Base-by-base conservation (phyloP, 2,888 invertebrate species). In the Clanis bilineata region DNA sequence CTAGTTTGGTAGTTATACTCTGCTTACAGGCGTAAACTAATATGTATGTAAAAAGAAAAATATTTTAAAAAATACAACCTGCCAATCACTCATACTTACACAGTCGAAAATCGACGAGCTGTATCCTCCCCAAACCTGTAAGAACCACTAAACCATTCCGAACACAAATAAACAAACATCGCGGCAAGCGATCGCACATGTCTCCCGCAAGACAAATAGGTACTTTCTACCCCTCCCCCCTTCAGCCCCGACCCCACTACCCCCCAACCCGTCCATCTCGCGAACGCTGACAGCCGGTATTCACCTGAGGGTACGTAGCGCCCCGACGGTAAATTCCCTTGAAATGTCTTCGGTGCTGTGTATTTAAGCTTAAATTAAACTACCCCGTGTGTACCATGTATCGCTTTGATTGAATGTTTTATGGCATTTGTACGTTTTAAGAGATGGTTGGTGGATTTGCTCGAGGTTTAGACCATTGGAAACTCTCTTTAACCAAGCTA, bases 151-250 rank as follows among this genome's bases (percentile, higher is more conserved):
- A 69, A 68, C 71, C 73, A 69, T 74, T 76, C 74, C 72, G 69
- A 77, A 76, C 76, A 75, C 85, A 85, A 85, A 86, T 82, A 86
- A 85, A 86, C 85, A 84, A 79, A 80, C 76, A 73, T 70, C 67
- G 55, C 65, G 68, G 70, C 80, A 79, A 76, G 77, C 83, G 83
- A 87, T 86, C 85, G 75, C 78, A 83, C 85, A 85, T 83, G 86
- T 87, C 87, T 76, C 83, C 79, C 76, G 69, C 80, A 85, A 87
- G 87, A 87, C 86, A 87, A 87, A 87, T 87, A 86, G 82, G 72
- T 69, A 66, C 70, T 63, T 67, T 70, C 72, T 62, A 64, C 56
- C 64, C 63, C 57, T 1, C 4, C 47, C 47, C 38, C 69, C 70
- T 67, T 62, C 70, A 66, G 56, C 62, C 68, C 70, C 62, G 70